Conservation (phyloP, 2,888 invertebrate genomes). For the Dendrolimus houi region DNA sequence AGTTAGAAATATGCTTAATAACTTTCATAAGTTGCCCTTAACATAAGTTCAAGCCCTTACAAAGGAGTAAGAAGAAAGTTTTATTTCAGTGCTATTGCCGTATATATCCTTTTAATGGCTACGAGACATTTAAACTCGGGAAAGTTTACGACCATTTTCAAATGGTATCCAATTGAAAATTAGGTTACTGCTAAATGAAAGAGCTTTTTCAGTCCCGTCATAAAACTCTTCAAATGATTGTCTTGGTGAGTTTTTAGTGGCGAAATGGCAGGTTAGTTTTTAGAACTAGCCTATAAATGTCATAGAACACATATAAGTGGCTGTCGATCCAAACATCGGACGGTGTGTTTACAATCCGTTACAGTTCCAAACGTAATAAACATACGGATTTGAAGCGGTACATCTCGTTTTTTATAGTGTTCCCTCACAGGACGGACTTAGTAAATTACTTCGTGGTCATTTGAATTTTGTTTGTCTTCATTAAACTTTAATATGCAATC, state of each 20-base stretch:
- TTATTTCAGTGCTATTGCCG: too few species aligned
- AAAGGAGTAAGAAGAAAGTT: too few species aligned
- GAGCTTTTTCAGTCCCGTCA: not conserved
- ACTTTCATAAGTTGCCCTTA: too few species aligned
- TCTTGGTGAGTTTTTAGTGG: conserved; percentile 4
- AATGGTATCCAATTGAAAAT: too few species aligned
- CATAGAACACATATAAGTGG: conserved; percentile 13
- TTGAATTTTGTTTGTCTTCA: not conserved
- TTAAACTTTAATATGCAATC: too few species aligned
- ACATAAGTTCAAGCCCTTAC: too few species aligned
- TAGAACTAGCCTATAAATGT: conserved; percentile 19
- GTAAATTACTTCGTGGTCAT: not conserved
- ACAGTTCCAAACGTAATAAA: conserved; percentile 53
- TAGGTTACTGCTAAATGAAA: not conserved
- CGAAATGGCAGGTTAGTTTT: conserved; percentile 10
- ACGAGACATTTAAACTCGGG: too few species aligned
- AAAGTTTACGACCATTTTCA: too few species aligned
- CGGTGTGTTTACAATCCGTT: conserved; percentile 30
- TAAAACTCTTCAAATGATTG: conserved; percentile 2
- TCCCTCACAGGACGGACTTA: not conserved
- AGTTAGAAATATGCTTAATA: too few species aligned
- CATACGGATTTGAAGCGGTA: conserved; percentile 32
- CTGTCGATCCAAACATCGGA: conserved; percentile 19
- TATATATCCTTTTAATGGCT: too few species aligned
- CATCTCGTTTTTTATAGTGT: conserved; percentile 44